Percentiles rank a stretch among this genome's conserved stretches.
Evolutionary conservation across 2,797 vertebrate genomes (phyloP).

Genomic region (Sebastes trivittatus): DNA sequence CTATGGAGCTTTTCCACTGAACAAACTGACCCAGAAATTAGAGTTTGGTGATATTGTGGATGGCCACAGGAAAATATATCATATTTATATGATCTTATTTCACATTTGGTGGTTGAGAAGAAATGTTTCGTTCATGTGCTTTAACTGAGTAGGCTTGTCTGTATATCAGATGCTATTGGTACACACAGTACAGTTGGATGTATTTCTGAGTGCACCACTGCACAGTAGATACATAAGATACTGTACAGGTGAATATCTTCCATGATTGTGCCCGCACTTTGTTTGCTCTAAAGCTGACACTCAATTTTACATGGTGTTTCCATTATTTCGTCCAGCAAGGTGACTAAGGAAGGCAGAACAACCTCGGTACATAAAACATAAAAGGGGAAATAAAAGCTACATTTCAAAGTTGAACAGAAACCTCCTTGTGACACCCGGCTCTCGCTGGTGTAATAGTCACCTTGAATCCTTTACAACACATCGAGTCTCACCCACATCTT

Average conservation of each 20-base stretch:
- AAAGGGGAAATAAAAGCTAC: not conserved
- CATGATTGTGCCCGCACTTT: not conserved
- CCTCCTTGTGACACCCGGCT: not conserved
- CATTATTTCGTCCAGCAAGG: not conserved
- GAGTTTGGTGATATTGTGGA: not conserved
- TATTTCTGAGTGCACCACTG: not conserved
- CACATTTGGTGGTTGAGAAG: not conserved
- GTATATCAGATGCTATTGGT: not conserved
- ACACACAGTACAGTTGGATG: not conserved
- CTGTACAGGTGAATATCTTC: not conserved
- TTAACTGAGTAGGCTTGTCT: not conserved
- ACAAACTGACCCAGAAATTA: not conserved
- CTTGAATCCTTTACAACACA: not conserved
- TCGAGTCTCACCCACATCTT: constrained; percentile 35
- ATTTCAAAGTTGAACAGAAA: constrained; percentile 8
- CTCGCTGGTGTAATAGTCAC: constrained; percentile 15
- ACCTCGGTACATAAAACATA: not conserved
- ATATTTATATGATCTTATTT: not conserved
- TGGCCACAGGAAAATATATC: not conserved
- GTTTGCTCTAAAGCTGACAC: not conserved
- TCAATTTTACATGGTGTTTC: not conserved
- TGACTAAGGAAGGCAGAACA: not conserved
- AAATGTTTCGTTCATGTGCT: not conserved
- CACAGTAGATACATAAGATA: not conserved
- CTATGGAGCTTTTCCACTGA: not conserved